Conservation (phyloP, 2,888 invertebrate genomes). For the Cryptus viduatorius region DNA sequence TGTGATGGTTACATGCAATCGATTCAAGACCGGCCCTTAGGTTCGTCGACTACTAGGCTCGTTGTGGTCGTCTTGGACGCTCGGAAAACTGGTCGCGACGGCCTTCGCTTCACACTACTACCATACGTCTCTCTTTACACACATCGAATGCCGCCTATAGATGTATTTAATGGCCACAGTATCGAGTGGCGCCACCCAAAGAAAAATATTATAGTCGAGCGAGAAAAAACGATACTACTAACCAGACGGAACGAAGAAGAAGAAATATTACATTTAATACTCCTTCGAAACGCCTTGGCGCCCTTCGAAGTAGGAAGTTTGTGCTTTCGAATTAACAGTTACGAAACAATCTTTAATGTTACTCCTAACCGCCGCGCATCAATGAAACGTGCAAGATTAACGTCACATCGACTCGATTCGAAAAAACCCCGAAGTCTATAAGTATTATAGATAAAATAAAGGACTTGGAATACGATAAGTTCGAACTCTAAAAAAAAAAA, state of each 20-base stretch:
- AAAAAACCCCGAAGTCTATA: too few relatives aligned
- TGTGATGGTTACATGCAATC: conserved; percentile 43
- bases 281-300: not conserved
- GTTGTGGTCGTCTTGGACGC: conserved; percentile 17
- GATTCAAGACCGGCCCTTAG: conserved; percentile 51
- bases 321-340: not conserved
- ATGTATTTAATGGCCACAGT: conserved; percentile 19
- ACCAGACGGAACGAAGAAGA: conserved; percentile 18
- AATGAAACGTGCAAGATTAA: too few relatives aligned
- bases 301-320: not conserved
- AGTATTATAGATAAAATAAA: too few relatives aligned
- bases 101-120: conserved; percentile 24
- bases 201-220: conserved; percentile 23
- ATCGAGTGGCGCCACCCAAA: conserved; percentile 23
- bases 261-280: not conserved
- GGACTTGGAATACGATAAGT: too few relatives aligned
- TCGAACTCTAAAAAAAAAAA: too few relatives aligned
- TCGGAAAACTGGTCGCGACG: conserved; percentile 38
- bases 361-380: too few relatives aligned
- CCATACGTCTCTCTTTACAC: not conserved
- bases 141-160: not conserved
- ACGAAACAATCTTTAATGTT: too few relatives aligned
- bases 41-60: conserved; percentile 15
- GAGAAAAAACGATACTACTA: conserved; percentile 5
- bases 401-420: too few relatives aligned